A percentile compares a stretch with the other conserved stretches of the same genome.
Conservation (phyloP, 2,113 vertebrate genomes). For the Gymnarchus niloticus region DNA sequence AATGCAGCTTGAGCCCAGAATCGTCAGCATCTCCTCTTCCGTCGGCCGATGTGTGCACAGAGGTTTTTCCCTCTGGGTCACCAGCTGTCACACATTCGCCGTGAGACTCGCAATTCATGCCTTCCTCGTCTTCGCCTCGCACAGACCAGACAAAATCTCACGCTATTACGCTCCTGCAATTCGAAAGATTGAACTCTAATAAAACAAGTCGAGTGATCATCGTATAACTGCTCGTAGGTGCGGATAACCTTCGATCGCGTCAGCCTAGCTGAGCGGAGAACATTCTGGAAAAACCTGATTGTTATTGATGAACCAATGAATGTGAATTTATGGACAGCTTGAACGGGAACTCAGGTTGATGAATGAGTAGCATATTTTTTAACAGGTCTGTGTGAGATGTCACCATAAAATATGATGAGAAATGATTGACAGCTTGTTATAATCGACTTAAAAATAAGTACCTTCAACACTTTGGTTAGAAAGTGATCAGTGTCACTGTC, state of each 20-base stretch:
- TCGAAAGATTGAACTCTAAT: neutral
- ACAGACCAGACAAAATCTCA: neutral
- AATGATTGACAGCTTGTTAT: neutral
- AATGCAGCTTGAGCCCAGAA: neutral
- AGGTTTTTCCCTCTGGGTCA: neutral
- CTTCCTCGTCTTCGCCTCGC: neutral
- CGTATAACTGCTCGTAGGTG: neutral
- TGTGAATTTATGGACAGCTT: neutral
- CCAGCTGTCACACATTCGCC: neutral
- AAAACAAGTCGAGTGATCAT: neutral
- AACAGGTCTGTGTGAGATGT: neutral
- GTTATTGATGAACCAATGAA: conserved; percentile 3
- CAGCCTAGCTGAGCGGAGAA: neutral
- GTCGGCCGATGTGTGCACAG: neutral
- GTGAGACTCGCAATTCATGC: neutral
- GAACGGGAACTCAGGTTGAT: neutral
- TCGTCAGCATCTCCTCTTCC: neutral
- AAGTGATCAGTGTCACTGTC: neutral
- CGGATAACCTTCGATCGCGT: neutral
- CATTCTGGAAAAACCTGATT: neutral
- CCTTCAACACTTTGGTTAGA: neutral
- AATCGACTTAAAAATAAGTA: neutral
- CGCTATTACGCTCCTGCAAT: neutral
- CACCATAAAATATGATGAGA: neutral
- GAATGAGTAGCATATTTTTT: neutral